Evolutionary conservation across 2,888 invertebrate species (phyloP).

Genomic region (Eumerus sabulonum): DNA sequence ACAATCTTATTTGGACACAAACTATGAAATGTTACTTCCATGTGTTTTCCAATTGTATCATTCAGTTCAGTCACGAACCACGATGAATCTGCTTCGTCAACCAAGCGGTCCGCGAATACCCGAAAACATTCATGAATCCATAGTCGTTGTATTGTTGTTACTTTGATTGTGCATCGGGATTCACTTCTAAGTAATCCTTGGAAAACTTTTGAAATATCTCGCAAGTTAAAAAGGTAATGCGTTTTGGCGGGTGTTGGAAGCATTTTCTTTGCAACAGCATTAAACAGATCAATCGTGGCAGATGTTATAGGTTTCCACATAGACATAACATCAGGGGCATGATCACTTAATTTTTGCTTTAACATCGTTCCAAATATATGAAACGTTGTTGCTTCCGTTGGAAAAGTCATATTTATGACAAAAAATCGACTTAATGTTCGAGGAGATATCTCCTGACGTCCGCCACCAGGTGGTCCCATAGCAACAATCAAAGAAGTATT

Average conservation of each 20-base stretch:
- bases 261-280: slow-evolving; percentile 85
- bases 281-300: slow-evolving; percentile 89
- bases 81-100: slow-evolving; percentile 87
- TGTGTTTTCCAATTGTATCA: slow-evolving; percentile 87
- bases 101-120: slow-evolving; percentile 90
- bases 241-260: slow-evolving; percentile 93
- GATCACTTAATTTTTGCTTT: slow-evolving; percentile 86
- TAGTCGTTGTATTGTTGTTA: slow-evolving; percentile 84
- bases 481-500: slow-evolving; percentile 89
- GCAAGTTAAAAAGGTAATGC: slow-evolving; percentile 93
- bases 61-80: slow-evolving; percentile 87
- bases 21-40: slow-evolving; percentile 89
- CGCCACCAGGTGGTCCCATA: slow-evolving; percentile 94
- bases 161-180: slow-evolving; percentile 88
- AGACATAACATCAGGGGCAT: slow-evolving; percentile 89
- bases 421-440: slow-evolving; percentile 89
- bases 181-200: slow-evolving; percentile 90
- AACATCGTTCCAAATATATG: slow-evolving; percentile 93
- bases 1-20: slow-evolving; percentile 86
- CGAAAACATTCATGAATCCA: slow-evolving; percentile 93
- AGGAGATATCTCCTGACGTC: slow-evolving; percentile 88
- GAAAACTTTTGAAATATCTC: slow-evolving; percentile 92
- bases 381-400: slow-evolving; percentile 87
- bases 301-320: slow-evolving; percentile 84
- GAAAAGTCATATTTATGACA: slow-evolving; percentile 89